These are phyloP conservation scores for Phalloptychus januarius DNA, from an alignment of 2,797 vertebrate species.

Conservation along the genomic window DNA sequence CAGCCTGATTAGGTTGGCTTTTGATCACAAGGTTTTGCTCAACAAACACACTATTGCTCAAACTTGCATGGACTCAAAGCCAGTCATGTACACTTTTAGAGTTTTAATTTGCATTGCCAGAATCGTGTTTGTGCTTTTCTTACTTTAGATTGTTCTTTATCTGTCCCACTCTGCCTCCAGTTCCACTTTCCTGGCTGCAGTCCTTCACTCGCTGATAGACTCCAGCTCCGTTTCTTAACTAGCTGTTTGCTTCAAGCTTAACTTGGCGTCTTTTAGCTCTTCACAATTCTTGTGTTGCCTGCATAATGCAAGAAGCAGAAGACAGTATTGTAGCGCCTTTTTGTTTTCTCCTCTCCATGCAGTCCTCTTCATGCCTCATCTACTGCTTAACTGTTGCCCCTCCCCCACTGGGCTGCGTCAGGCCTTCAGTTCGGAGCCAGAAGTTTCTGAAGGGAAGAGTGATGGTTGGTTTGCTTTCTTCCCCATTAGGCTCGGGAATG, in stretches of 20 bases:
- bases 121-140: conserved; percentile 36
- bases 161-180: conserved; percentile 30
- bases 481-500: conserved; percentile 76
- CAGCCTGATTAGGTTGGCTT: background rate
- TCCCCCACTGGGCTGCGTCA: conserved; percentile 41
- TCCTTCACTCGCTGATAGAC: conserved; percentile 46
- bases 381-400: conserved; percentile 59
- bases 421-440: conserved; percentile 41
- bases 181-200: conserved; percentile 43
- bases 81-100: conserved; percentile 17
- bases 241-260: conserved; percentile 49
- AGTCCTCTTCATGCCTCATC: conserved; percentile 32
- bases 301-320: conserved; percentile 12
- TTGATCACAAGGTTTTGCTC: conserved; percentile 33
- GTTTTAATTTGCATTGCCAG: conserved; percentile 27
- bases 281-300: conserved; percentile 39
- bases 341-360: conserved; percentile 36
- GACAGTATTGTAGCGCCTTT: conserved; percentile 21
- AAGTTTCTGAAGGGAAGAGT: conserved; percentile 50
- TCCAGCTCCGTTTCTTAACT: conserved; percentile 33
- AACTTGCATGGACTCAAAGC: conserved; percentile 41
- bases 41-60: conserved; percentile 31
- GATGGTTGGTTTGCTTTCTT: conserved; percentile 79
- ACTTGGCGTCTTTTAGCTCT: conserved; percentile 24
- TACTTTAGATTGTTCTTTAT: conserved; percentile 37